phyloP scores from a whole-genome alignment of 2,113 vertebrate species.

The Mungos mungo region DNA sequence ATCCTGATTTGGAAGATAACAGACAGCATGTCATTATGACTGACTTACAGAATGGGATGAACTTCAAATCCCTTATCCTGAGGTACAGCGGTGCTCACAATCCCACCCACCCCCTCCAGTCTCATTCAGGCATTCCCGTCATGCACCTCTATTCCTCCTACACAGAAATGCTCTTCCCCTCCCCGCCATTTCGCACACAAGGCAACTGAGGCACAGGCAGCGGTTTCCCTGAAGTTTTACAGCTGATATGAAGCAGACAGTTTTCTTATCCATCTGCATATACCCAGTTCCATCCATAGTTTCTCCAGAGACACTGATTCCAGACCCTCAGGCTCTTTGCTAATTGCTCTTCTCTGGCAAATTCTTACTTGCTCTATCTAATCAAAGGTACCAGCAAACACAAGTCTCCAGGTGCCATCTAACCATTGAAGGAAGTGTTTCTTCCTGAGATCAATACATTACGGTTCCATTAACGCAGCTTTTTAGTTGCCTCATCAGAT shows the following conservation, averaged over 20 bases:
- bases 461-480: not conserved
- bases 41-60: not conserved
- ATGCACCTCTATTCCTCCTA: no score
- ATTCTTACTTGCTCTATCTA: not conserved
- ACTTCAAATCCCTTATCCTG: not conserved
- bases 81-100: not conserved
- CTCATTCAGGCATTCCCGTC: not conserved
- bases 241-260: not conserved
- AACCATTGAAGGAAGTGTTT: not conserved
- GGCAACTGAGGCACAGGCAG: not conserved
- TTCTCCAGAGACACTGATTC: not conserved
- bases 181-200: not conserved
- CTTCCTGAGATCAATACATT: conserved; percentile 20
- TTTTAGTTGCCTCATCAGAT: conserved; percentile 9
- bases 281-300: not conserved
- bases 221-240: not conserved
- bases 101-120: not conserved
- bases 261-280: not conserved
- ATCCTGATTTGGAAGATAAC: not conserved
- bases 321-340: not conserved
- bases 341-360: not conserved
- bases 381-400: not conserved
- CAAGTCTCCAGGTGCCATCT: not conserved
- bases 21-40: no score
- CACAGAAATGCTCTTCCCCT: not conserved